Conservation (phyloP, 1,140 invertebrate genomes). For the Lasaia peninsularis region DNA sequence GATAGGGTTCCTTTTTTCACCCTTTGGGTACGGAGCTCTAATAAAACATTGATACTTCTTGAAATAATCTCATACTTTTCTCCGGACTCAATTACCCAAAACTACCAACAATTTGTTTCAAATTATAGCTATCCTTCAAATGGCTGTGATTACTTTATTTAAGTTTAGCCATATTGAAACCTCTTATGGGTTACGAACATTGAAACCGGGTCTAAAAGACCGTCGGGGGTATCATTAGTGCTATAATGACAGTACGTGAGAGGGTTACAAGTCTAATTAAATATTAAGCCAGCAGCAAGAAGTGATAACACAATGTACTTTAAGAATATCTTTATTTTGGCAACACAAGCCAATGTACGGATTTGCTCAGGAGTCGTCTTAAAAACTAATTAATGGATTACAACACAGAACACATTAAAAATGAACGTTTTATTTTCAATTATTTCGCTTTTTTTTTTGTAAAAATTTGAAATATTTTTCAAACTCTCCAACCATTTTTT, state of each 20-base stretch:
- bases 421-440: too few relatives aligned
- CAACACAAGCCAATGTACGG: too few relatives aligned
- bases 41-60: not conserved
- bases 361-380: too few relatives aligned
- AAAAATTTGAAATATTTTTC: too few relatives aligned
- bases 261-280: constrained; percentile 29
- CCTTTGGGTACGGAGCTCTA: too few relatives aligned
- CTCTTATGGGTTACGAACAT: constrained; percentile 5
- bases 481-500: too few relatives aligned
- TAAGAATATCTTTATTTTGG: too few relatives aligned
- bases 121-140: constrained; percentile 1
- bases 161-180: not conserved
- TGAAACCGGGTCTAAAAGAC: constrained; percentile 2
- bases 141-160: constrained; percentile 9
- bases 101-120: not conserved
- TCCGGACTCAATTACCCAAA: not conserved
- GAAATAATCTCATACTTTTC: not conserved
- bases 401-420: too few relatives aligned
- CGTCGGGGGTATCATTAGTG: constrained; percentile 23
- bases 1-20: too few relatives aligned
- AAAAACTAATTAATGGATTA: too few relatives aligned
- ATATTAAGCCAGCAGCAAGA: constrained; percentile 17
- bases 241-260: constrained; percentile 26
- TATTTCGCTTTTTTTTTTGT: too few relatives aligned
- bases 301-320: not conserved